Conservation (phyloP, 1,140 invertebrate species). For the Tetragonula clypearis region DNA sequence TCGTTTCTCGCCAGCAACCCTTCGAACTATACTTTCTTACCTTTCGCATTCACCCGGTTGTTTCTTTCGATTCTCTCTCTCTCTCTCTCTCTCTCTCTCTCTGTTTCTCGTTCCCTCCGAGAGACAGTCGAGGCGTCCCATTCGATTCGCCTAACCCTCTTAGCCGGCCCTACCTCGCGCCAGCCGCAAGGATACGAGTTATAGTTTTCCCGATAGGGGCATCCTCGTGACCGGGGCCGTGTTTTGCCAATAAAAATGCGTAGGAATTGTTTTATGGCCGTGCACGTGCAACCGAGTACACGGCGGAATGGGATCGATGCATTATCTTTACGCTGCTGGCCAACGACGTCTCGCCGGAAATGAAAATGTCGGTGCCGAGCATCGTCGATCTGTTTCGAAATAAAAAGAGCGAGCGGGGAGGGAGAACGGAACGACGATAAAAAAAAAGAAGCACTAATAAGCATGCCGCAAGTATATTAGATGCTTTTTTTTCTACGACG, state of each 20-base stretch:
- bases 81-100: no score
- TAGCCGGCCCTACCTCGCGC: constrained; percentile 5
- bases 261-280: constrained; percentile 53
- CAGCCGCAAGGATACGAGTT: constrained; percentile 38
- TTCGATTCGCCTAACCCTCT: constrained; percentile 50
- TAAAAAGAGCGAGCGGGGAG: neutral
- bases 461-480: neutral
- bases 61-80: no score
- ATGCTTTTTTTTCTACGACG: neutral
- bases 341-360: constrained; percentile 55
- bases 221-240: constrained; percentile 9
- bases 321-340: constrained; percentile 53
- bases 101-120: neutral
- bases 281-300: neutral
- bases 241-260: constrained; percentile 61
- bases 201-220: constrained; percentile 51
- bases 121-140: constrained; percentile 33
- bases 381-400: neutral
- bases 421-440: neutral
- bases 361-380: constrained; percentile 47
- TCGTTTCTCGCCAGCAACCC: no score
- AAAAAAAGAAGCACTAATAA: neutral
- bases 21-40: no score
- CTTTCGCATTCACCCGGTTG: no score
- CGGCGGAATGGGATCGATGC: constrained; percentile 49